Conservation (phyloP, 2,113 vertebrate genomes). For the Pionites leucogaster region DNA sequence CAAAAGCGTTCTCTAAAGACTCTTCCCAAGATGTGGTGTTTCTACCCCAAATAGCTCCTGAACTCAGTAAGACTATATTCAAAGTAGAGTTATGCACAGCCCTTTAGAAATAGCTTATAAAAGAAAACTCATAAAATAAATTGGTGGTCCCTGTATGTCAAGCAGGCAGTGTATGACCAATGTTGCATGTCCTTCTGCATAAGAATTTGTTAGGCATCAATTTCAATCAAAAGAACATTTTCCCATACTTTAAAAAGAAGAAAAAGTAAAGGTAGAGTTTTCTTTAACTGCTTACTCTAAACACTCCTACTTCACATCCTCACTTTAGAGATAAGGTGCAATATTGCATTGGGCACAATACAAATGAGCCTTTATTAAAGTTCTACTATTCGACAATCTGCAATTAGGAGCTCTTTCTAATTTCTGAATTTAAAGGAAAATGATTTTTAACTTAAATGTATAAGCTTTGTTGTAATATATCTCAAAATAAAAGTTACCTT, state of each 20-base stretch:
- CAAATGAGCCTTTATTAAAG: background rate
- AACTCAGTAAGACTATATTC: background rate
- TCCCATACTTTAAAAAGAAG: background rate
- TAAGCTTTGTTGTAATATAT: background rate
- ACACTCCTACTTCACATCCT: background rate
- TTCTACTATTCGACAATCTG: background rate
- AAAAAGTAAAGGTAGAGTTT: background rate
- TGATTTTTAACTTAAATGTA: background rate
- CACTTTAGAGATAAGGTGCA: background rate
- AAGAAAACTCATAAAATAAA: background rate
- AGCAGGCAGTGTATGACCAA: rapidly evolving
- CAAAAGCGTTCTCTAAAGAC: background rate
- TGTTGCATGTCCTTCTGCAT: background rate
- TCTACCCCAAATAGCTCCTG: background rate
- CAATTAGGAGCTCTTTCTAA: background rate
- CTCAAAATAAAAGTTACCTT: background rate
- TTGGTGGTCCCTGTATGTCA: background rate
- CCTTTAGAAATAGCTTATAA: background rate
- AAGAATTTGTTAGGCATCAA: background rate
- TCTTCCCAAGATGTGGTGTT: background rate
- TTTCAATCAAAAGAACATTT: background rate
- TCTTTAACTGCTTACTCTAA: background rate
- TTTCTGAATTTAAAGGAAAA: background rate
- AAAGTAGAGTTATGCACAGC: background rate
- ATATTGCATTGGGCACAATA: background rate